phyloP scores from a whole-genome alignment of 2,113 vertebrate species.

The Casuarius casuarius region DNA sequence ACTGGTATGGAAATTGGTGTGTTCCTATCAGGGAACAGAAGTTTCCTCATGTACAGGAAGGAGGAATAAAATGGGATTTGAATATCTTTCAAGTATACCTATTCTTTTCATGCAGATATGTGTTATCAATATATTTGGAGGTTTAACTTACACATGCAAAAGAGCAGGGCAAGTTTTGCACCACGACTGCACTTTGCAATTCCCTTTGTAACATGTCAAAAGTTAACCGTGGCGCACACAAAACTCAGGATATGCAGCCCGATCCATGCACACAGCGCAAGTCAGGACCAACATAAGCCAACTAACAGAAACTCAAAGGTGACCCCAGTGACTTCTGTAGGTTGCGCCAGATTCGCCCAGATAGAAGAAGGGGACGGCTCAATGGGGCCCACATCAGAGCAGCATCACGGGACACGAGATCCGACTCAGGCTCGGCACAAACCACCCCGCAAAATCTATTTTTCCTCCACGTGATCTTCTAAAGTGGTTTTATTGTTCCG shows the following conservation, averaged over 20 bases:
- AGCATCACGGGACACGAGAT: background rate
- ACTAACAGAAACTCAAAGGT: background rate
- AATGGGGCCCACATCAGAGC: background rate
- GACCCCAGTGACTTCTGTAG: background rate
- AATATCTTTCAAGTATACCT: background rate
- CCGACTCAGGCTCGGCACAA: background rate
- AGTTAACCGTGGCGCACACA: background rate
- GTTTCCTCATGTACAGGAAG: background rate
- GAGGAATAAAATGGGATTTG: background rate
- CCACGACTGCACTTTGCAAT: background rate
- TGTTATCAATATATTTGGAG: background rate
- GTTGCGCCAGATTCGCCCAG: background rate
- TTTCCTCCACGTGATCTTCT: background rate
- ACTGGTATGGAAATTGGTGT: background rate
- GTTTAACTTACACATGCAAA: fast-evolving
- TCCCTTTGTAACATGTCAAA: background rate
- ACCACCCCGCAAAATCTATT: background rate
- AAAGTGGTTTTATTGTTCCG: background rate
- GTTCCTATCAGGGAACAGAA: background rate
- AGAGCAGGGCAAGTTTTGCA: background rate
- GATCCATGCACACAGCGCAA: fast-evolving
- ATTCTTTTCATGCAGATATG: background rate
- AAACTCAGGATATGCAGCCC: fast-evolving
- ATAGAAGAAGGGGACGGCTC: background rate
- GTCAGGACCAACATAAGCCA: background rate